Conservation (phyloP, 1,140 invertebrate species). For the Ceratina japonica region DNA sequence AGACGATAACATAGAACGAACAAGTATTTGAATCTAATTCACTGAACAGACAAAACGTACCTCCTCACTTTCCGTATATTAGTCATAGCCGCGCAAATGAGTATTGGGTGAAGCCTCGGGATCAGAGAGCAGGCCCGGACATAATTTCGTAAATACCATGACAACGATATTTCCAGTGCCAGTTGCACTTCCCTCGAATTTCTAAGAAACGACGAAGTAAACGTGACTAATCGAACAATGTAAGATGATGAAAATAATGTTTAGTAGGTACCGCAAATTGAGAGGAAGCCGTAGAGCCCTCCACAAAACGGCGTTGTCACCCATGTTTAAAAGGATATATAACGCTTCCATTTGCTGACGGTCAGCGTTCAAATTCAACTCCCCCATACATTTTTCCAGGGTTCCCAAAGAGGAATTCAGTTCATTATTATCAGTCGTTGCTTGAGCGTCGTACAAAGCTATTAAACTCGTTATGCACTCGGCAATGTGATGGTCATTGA, state of each 20-base stretch:
- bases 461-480: conserved; percentile 82
- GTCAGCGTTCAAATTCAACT: conserved; percentile 47
- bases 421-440: conserved; percentile 63
- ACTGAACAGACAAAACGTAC: conserved; percentile 61
- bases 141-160: conserved; percentile 80
- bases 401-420: conserved; percentile 30
- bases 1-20: not conserved
- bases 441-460: conserved; percentile 78
- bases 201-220: conserved; percentile 40
- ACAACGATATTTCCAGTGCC: conserved; percentile 77
- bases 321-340: conserved; percentile 82
- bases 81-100: conserved; percentile 75
- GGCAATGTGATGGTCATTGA: conserved; percentile 82
- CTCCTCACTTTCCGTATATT: conserved; percentile 79
- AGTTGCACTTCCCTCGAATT: conserved; percentile 53
- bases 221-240: conserved; percentile 1
- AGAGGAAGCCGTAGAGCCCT: conserved; percentile 76
- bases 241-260: not conserved
- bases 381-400: conserved; percentile 39
- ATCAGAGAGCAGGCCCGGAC: conserved; percentile 76
- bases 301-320: conserved; percentile 78
- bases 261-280: conserved; percentile 65
- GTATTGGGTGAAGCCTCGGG: conserved; percentile 76
- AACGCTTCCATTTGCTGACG: conserved; percentile 79
- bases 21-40: too few relatives aligned